phyloP scores from a whole-genome alignment of 1,140 invertebrate species.

The Mya arenaria region DNA sequence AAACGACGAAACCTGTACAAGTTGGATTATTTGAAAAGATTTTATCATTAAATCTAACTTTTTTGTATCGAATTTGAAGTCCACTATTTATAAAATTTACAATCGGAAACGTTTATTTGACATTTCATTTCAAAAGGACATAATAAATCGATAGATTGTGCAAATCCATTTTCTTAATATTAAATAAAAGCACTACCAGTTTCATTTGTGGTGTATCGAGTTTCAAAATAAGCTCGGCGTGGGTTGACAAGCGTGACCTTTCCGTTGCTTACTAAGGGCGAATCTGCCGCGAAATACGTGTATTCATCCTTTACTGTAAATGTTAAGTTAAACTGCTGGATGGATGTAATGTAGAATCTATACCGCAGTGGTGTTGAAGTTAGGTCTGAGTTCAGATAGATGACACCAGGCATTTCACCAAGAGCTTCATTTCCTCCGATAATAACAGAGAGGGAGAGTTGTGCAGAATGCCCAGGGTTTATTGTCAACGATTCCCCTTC shows the following conservation, averaged over 20 bases:
- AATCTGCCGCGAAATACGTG: constrained; percentile 61
- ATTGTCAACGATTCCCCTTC: constrained; percentile 4
- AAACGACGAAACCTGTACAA: constrained; percentile 56
- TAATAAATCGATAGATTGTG: too few relatives aligned
- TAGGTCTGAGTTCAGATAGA: constrained; percentile 47
- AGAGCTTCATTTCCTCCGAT: constrained; percentile 21
- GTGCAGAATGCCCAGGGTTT: constrained; percentile 31
- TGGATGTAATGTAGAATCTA: constrained; percentile 55
- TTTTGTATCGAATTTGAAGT: too few relatives aligned
- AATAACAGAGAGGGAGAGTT: constrained; percentile 29
- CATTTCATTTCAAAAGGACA: too few relatives aligned
- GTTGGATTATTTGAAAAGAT: too few relatives aligned
- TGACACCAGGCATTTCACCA: constrained; percentile 52
- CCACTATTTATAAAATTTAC: too few relatives aligned
- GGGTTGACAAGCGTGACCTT: constrained; percentile 52
- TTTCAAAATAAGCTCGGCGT: constrained; percentile 15
- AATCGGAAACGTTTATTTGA: too few relatives aligned
- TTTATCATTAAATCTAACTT: too few relatives aligned
- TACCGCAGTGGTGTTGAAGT: constrained; percentile 24
- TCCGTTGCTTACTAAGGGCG: constrained; percentile 57
- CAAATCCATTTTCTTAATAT: too few relatives aligned
- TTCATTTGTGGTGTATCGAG: constrained; percentile 45
- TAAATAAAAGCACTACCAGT: constrained; percentile 52
- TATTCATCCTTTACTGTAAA: constrained; percentile 66
- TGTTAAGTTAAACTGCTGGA: constrained; percentile 53